Percentiles rank a stretch among this genome's conserved stretches.
phyloP scores from a whole-genome alignment of 2,888 invertebrate genomes.

The Sinodicranocentrus sp. region DNA sequence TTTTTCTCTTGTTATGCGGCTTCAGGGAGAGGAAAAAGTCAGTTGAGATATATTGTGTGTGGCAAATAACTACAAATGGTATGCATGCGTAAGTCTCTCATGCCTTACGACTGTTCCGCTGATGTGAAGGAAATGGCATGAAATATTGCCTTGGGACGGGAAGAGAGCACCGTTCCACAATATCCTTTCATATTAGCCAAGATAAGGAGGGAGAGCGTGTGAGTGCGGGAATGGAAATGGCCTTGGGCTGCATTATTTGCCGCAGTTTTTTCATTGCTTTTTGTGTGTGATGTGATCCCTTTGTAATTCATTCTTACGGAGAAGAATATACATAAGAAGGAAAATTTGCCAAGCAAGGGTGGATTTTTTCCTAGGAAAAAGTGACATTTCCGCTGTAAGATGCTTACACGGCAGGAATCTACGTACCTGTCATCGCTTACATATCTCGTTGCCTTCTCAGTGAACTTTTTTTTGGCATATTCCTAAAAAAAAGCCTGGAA shows the following conservation, averaged over 20 bases:
- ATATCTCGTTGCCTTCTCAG: conserved; percentile 1
- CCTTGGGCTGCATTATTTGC: conserved; percentile 43
- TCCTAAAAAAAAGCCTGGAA: not conserved
- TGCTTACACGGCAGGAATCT: too few species aligned
- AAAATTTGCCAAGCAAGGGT: not conserved
- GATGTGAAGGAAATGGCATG: conserved; percentile 31
- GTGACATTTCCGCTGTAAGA: conserved; percentile 40
- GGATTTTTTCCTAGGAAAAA: conserved; percentile 37
- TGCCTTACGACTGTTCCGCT: too few species aligned
- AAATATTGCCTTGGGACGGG: conserved; percentile 57
- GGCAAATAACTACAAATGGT: too few species aligned
- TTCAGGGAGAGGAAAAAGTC: too few species aligned
- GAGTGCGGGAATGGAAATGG: conserved; percentile 44
- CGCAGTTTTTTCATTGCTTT: too few species aligned
- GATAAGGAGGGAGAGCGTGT: conserved; percentile 26
- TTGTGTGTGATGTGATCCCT: too few species aligned
- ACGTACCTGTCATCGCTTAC: conserved; percentile 5
- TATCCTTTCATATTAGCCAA: conserved; percentile 40
- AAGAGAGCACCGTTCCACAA: conserved; percentile 26
- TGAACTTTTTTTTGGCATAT: conserved; percentile 23
- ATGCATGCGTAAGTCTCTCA: too few species aligned
- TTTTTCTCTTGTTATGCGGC: too few species aligned
- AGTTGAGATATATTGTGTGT: too few species aligned
- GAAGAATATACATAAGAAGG: not conserved
- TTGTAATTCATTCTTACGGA: too few species aligned